Percentiles rank a stretch among this genome's conserved stretches.
Evolutionary conservation across 2,113 vertebrate species (phyloP).

Genomic region (Pycnonotus jocosus): DNA sequence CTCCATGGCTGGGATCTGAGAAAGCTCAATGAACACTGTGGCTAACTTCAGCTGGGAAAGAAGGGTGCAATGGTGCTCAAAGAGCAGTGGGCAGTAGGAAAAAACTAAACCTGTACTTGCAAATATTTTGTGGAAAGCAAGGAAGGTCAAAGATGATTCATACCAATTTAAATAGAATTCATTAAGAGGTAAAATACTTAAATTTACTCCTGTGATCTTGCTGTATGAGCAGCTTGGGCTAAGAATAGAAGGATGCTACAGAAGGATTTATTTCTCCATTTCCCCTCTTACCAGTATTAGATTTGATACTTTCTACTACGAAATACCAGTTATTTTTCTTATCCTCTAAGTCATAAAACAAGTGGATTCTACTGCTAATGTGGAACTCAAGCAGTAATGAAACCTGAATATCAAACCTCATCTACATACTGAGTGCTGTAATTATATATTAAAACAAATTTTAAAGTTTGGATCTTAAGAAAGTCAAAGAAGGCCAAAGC

Average conservation of each 20-base stretch:
- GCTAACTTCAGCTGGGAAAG: background rate
- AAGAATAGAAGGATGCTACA: background rate
- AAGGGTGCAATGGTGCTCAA: fast-evolving
- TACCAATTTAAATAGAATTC: background rate
- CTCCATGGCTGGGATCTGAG: background rate
- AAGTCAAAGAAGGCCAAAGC: background rate
- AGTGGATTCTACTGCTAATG: background rate
- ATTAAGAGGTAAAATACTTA: background rate
- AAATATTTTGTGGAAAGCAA: background rate
- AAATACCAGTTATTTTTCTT: background rate
- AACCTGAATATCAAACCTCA: slow-evolving; percentile 49
- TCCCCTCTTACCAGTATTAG: background rate
- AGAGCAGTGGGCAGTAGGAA: background rate
- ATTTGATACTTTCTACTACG: background rate
- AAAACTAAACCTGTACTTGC: background rate
- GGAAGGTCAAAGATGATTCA: background rate
- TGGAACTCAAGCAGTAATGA: slow-evolving; percentile 25
- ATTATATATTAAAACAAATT: background rate
- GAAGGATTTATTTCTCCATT: background rate
- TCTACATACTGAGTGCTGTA: slow-evolving; percentile 24
- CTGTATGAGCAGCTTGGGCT: background rate
- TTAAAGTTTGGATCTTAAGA: background rate
- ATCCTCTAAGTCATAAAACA: background rate
- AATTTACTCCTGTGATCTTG: background rate
- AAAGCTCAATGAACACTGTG: background rate